These are phyloP conservation scores for Drosophila leonis DNA, from an alignment of 2,888 invertebrate genomes.

Conservation along the genomic window DNA sequence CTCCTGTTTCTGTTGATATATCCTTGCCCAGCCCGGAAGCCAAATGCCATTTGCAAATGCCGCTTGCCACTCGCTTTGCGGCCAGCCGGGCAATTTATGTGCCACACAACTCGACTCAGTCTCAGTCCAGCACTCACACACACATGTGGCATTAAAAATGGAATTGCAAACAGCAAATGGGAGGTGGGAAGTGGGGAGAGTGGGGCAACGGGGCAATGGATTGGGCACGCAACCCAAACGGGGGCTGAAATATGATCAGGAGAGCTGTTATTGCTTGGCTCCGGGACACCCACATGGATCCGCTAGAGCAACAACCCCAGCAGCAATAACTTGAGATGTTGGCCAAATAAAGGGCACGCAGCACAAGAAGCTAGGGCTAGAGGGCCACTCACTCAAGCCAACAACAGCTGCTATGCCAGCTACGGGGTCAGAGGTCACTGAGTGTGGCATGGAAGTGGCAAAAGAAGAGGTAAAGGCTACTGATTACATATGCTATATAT, in stretches of 20 bases:
- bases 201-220: neutral
- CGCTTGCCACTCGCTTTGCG: slow-evolving; percentile 41
- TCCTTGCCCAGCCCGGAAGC: slow-evolving; percentile 76
- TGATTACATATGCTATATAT: too few relatives aligned
- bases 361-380: slow-evolving; percentile 5
- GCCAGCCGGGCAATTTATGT: slow-evolving; percentile 73
- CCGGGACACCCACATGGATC: slow-evolving; percentile 49
- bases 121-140: slow-evolving; percentile 43
- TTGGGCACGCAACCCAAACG: slow-evolving; percentile 1
- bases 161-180: slow-evolving; percentile 6
- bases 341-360: slow-evolving; percentile 45
- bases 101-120: slow-evolving; percentile 54
- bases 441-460: neutral
- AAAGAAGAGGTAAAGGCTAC: too few relatives aligned
- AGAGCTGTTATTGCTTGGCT: slow-evolving; percentile 33
- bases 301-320: slow-evolving; percentile 33
- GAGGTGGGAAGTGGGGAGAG: neutral
- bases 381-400: neutral
- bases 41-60: slow-evolving; percentile 56
- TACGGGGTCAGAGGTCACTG: slow-evolving; percentile 10
- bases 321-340: slow-evolving; percentile 46
- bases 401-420: slow-evolving; percentile 38
- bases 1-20: slow-evolving; percentile 55
- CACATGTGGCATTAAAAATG: slow-evolving; percentile 9
- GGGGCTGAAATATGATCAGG: slow-evolving; percentile 68